Evolutionary conservation across 2,888 invertebrate species (phyloP).

Genomic region (Heliconius charithonia): DNA sequence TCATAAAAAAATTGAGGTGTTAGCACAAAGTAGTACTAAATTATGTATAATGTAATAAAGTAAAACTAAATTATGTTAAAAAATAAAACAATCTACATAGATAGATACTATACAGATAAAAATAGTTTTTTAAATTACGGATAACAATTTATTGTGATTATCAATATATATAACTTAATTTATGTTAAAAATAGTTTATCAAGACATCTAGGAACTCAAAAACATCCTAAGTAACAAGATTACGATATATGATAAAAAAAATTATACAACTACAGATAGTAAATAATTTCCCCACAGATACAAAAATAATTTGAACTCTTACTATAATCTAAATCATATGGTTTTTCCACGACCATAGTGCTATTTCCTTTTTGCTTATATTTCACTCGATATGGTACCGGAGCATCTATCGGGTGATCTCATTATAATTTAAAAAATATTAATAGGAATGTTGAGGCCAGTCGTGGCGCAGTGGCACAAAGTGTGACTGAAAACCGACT

Average conservation of each 20-base stretch:
- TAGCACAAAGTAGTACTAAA: neutral
- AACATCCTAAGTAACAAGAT: too few relatives aligned
- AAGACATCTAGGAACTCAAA: too few relatives aligned
- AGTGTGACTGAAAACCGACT: too few relatives aligned
- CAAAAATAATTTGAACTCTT: constrained; percentile 53
- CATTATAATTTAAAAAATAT: too few relatives aligned
- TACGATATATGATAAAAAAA: neutral
- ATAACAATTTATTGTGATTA: too few relatives aligned
- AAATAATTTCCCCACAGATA: neutral
- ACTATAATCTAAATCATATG: constrained; percentile 72
- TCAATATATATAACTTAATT: too few relatives aligned
- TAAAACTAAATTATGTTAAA: neutral
- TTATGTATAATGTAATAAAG: too few relatives aligned
- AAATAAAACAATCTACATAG: neutral
- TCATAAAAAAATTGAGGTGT: neutral
- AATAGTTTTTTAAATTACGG: too few relatives aligned
- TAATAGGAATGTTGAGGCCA: too few relatives aligned
- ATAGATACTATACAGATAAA: too few relatives aligned
- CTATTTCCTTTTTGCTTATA: constrained; percentile 52
- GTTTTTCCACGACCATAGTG: constrained; percentile 62
- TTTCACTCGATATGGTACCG: constrained; percentile 57
- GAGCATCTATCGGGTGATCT: neutral
- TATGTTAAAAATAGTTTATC: too few relatives aligned
- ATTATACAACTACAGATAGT: constrained; percentile 1
- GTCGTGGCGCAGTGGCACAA: too few relatives aligned